Evolutionary conservation across 2,888 invertebrate genomes (phyloP).

Genomic region (Neoascia interrupta): DNA sequence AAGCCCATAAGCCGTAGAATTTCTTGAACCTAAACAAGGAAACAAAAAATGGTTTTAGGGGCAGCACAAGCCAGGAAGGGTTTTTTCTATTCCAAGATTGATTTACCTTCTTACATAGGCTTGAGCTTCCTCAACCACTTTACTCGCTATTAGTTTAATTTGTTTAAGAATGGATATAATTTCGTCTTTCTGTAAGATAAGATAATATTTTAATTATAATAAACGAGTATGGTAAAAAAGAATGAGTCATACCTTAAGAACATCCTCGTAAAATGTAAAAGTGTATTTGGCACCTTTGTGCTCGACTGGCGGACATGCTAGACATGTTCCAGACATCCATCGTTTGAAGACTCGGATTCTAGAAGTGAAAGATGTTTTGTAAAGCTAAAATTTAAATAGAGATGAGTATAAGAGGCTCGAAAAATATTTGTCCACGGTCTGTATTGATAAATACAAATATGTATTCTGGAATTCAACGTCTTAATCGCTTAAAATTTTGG

Average conservation of each 20-base stretch:
- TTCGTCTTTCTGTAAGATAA: conserved; percentile 85
- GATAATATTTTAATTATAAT: conserved; percentile 77
- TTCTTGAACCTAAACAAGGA: conserved; percentile 81
- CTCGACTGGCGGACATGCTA: conserved; percentile 82
- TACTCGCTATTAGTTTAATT: conserved; percentile 85
- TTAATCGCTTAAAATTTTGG: no score
- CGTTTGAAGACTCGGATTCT: conserved; percentile 88
- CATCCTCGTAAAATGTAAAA: conserved; percentile 90
- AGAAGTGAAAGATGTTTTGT: no score
- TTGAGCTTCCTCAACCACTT: conserved; percentile 84
- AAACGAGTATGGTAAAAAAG: not conserved
- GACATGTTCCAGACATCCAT: conserved; percentile 92
- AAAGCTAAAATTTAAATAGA: no score
- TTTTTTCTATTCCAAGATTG: not conserved
- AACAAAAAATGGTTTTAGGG: not conserved
- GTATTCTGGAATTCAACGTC: no score
- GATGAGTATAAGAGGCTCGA: no score
- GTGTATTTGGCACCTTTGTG: conserved; percentile 81
- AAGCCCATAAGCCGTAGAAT: conserved; percentile 88
- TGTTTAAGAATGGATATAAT: conserved; percentile 85
- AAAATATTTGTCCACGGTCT: no score
- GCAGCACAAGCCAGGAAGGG: not conserved
- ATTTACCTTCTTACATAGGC: conserved; percentile 83
- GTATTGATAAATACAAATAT: no score
- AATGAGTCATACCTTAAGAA: conserved; percentile 83